These are phyloP conservation scores for Drosophila biarmipes DNA, from an alignment of 1,140 invertebrate genomes.

Conservation along the genomic window DNA sequence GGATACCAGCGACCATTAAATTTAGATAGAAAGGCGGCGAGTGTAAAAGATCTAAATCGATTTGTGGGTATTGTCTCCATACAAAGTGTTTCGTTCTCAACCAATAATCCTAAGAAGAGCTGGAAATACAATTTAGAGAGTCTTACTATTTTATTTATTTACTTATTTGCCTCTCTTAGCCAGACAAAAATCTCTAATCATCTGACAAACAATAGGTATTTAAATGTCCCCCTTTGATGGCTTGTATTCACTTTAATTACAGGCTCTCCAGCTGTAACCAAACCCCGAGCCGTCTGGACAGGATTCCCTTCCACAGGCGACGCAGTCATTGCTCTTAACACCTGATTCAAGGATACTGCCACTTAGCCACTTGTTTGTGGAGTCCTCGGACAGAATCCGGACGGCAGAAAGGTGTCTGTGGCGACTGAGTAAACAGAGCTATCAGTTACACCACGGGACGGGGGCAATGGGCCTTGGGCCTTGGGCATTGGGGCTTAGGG, in stretches of 20 bases:
- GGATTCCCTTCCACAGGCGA: background rate
- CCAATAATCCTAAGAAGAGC: too few species aligned
- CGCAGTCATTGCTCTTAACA: constrained; percentile 53
- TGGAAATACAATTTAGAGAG: too few species aligned
- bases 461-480: background rate
- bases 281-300: constrained; percentile 19
- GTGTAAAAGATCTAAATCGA: constrained; percentile 7
- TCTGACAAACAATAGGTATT: background rate
- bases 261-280: constrained; percentile 14
- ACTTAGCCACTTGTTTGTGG: constrained; percentile 55
- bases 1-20: constrained; percentile 15
- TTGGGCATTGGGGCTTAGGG: background rate
- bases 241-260: constrained; percentile 28
- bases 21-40: constrained; percentile 12
- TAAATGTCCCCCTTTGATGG: background rate
- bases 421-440: constrained; percentile 56
- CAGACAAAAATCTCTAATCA: background rate
- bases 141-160: too few species aligned
- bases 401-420: constrained; percentile 26
- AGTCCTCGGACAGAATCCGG: constrained; percentile 18
- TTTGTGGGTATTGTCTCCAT: background rate
- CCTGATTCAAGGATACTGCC: constrained; percentile 54
- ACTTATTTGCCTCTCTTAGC: background rate
- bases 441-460: constrained; percentile 38
- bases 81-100: too few species aligned